phyloP scores from a whole-genome alignment of 2,113 vertebrate species.

The Anguilla japonica region DNA sequence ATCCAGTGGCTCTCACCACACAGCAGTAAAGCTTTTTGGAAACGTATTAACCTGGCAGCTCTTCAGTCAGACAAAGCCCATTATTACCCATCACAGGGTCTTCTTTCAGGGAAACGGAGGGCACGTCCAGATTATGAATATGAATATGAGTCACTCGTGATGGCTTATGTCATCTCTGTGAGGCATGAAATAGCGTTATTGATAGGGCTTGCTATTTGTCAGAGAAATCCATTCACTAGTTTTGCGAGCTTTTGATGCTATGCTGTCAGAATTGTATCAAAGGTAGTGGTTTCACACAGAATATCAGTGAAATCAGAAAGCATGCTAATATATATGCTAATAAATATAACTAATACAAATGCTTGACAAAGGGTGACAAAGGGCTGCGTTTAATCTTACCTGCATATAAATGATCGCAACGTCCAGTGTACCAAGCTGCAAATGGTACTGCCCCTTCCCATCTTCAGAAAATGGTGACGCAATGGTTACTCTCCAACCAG shows the following conservation, averaged over 20 bases:
- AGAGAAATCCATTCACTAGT: neutral
- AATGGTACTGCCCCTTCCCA: no score
- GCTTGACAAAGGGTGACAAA: no score
- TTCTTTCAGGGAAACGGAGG: neutral
- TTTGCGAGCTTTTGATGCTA: neutral
- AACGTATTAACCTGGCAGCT: neutral
- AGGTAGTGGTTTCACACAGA: neutral
- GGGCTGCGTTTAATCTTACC: no score
- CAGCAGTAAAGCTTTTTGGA: neutral
- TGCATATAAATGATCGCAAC: no score
- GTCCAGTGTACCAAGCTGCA: no score
- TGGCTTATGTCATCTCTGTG: neutral
- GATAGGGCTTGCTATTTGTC: neutral
- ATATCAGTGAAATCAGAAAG: neutral
- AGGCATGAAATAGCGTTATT: neutral
- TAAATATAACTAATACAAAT: no score
- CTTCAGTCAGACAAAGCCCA: neutral
- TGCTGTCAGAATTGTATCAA: neutral
- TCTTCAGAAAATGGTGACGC: no score
- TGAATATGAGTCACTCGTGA: neutral
- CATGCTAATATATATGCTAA: neutral
- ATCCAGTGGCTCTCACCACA: no score
- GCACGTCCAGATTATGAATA: neutral
- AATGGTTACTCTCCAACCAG: no score
- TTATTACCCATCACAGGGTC: neutral